Base-by-base conservation (phyloP, 2,113 vertebrate species). In the Zosterops borbonicus region DNA sequence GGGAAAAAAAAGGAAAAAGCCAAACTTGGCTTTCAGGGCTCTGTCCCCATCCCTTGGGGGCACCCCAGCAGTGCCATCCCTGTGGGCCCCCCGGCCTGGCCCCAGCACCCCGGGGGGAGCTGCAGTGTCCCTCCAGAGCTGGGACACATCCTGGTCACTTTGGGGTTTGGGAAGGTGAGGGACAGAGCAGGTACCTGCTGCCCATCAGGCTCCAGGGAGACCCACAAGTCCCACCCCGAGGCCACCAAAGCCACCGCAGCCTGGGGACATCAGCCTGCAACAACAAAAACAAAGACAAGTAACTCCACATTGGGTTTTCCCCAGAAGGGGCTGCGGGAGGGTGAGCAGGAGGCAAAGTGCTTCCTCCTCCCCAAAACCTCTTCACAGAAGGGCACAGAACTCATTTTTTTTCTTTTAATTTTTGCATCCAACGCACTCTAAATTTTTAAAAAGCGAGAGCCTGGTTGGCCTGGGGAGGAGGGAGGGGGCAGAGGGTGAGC, bases 81-180 rank as follows among this genome's bases (percentile, higher is more conserved):
- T 0, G 0, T 0, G 37, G 83, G 52, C 17, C 25, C 64, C 64
- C 60, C 81, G 4, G 49, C 18, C 82, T 12, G 4, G 17, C 7
- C 16, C 47, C 83, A 24, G 39, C 65, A 3, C 5, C 22, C 53
- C 0, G 8, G 47, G 35, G 7, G 3, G 49, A 42, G 69, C 79
- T 5, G 29, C n/a, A 6, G 41, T 0, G 15, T 39, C 20, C 37
- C 0, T 2, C 0, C 11, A 52, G 78, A 63, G 28, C 49, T 0
- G 1, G 49, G 27, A 41, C 24, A 33, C 16, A 33, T 5, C 15
- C 89, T 0, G 2, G 8, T 29, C 60, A 11, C 74, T 46, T 3
- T 41, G 81, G 75, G 82, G 29, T 47, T 42, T 42, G 41, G 1
- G 4, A 33, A 63, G 76, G 20, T 0, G 0, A 53, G 37, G 53